Base-by-base conservation (phyloP, 2,888 invertebrate genomes). In the Thymelicus acteon region DNA sequence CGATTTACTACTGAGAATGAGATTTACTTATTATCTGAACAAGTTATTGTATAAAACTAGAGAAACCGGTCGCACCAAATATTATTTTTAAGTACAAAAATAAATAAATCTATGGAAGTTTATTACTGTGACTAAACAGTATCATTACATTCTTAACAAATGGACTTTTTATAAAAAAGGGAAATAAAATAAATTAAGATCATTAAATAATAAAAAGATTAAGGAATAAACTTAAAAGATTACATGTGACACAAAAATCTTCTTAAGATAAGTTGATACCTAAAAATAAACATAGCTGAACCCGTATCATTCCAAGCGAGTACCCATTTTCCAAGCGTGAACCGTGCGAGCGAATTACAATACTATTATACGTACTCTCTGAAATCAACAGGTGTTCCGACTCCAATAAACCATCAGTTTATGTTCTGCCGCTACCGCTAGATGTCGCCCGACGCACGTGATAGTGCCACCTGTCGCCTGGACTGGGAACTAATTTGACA, bases 201-300 rank as follows among this genome's bases (percentile, higher is more conserved):
- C 31, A 31, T 31, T 31, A 1, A 31, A 31, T 2, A 31, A 31
- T 31, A 3, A 31, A 3, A 31, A 1, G 31, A 31, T 31, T 31
- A 31, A 31, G 3, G 0, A 31, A 31, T 31, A 31, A 31, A 3
- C 31, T 31, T 31, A 31, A 66, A 60, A 48, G 47, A 58, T 65
- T 52, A 8, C 40, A 39, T 40, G 7, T 6, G 40, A 40, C 40
- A 40, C 8, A 6, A 40, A 40, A 40, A 8, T 40, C 7, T 40
- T 40, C 8, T 44, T 12, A 44, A 44, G 10, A 8, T 3, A 8
- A 44, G 12, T 44, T 44, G 44, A 44, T 8, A 8, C 3, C 4
- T 44, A 44, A 44, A 12, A 52, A 52, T 52, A 52, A 52, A 52
- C 15, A 19, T 52, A 52, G 15, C 57, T 31, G 13, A 1, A 97